Evolutionary conservation across 92 coral and sea anemone species (phyloP).

Genomic region (Desmophyllum pertusum): DNA sequence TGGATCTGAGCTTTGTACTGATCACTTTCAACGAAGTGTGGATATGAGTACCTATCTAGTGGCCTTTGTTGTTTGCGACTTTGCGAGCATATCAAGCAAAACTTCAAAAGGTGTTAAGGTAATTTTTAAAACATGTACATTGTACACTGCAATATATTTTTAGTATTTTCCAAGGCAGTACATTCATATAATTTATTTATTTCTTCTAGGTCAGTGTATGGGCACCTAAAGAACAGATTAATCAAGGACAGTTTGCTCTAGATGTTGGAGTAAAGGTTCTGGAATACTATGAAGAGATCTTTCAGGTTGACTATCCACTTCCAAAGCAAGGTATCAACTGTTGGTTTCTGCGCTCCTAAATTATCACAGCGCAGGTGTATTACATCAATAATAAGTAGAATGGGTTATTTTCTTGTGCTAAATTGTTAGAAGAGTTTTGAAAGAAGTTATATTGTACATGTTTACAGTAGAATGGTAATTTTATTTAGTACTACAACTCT

Average conservation of each 20-base stretch:
- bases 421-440: too few relatives aligned
- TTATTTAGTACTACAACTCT: too few relatives aligned
- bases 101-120: conserved; percentile 61
- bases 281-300: conserved; percentile 70
- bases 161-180: too few relatives aligned
- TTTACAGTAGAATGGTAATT: too few relatives aligned
- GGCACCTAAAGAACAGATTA: conserved; percentile 86
- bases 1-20: conserved; percentile 48
- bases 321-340: conserved; percentile 76
- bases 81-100: conserved; percentile 30
- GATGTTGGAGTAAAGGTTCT: conserved; percentile 71
- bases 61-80: conserved; percentile 96
- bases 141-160: too few relatives aligned
- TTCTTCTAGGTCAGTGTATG: conserved; percentile 86
- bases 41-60: conserved; percentile 96
- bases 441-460: too few relatives aligned
- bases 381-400: too few relatives aligned
- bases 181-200: too few relatives aligned
- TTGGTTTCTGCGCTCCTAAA: neutral
- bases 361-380: neutral
- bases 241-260: conserved; percentile 72
- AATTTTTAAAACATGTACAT: neutral
- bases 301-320: conserved; percentile 76
- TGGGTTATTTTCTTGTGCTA: too few relatives aligned
- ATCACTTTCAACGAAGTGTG: conserved; percentile 74